Percentiles rank a stretch among this genome's conserved stretches.
These are phyloP conservation scores for Malthinus flaveolus DNA, from an alignment of 2,888 invertebrate species.

Conservation along the genomic window DNA sequence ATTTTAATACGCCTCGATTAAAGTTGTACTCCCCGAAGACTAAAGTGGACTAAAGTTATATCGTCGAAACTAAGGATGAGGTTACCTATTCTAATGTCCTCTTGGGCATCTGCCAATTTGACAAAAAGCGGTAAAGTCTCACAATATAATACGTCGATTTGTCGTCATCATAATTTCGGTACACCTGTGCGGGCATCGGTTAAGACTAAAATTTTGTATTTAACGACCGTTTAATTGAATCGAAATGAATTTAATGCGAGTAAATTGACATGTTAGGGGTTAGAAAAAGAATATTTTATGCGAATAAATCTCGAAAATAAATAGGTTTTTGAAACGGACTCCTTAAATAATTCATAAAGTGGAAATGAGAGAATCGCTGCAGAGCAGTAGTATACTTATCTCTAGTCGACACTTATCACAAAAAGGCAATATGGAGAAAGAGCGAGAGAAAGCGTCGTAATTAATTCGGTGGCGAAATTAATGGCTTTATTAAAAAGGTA, in stretches of 20 bases:
- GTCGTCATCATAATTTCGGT: no score
- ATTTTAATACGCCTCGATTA: no score
- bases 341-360: conserved; percentile 12
- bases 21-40: no score
- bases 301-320: conserved; percentile 11
- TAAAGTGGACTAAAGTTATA: no score
- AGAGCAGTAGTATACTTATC: conserved; percentile 4
- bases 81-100: no score
- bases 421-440: not conserved
- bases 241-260: not conserved
- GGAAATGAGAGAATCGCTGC: conserved; percentile 5
- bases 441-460: not conserved
- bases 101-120: no score
- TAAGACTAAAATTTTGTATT: not conserved
- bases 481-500: conserved; percentile 17
- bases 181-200: not conserved
- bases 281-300: not conserved
- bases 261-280: no score
- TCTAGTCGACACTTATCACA: conserved; percentile 7
- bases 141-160: no score
- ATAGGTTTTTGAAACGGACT: conserved; percentile 4
- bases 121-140: no score
- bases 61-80: no score
- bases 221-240: not conserved
- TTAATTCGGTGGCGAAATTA: conserved; percentile 10